A percentile compares a stretch with the other conserved stretches of the same genome.
phyloP scores from a whole-genome alignment of 2,113 vertebrate species.

The Oreotrochilus melanogaster region DNA sequence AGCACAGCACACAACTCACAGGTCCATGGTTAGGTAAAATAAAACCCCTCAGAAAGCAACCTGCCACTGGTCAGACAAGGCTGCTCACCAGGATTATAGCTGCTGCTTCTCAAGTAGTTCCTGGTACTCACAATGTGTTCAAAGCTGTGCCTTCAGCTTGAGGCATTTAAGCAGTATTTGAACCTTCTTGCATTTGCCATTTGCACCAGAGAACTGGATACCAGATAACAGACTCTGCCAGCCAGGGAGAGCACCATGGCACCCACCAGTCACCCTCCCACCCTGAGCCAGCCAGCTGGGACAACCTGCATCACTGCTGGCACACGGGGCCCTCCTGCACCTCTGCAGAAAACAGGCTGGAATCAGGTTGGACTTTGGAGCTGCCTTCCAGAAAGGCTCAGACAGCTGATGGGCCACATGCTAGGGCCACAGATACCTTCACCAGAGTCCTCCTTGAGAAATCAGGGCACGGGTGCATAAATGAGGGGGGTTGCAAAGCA shows the following conservation, averaged over 20 bases:
- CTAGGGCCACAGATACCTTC: background rate
- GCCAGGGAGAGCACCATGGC: background rate
- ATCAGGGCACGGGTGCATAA: background rate
- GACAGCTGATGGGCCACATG: background rate
- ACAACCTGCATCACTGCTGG: background rate
- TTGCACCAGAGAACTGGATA: background rate
- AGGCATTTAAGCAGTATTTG: background rate
- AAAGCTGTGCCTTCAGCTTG: fast-evolving
- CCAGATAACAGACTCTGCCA: background rate
- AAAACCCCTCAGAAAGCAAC: background rate
- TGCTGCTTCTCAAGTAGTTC: background rate
- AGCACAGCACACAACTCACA: background rate
- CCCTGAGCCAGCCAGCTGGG: background rate
- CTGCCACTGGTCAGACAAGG: background rate
- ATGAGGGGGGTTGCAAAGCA: background rate
- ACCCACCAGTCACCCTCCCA: background rate
- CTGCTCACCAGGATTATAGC: background rate
- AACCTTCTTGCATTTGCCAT: background rate
- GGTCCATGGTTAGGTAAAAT: background rate
- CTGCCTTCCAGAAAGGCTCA: background rate
- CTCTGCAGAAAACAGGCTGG: background rate
- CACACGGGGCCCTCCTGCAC: background rate
- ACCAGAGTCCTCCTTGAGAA: background rate
- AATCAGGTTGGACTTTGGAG: background rate
- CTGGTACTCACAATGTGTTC: fast-evolving